phyloP scores from a whole-genome alignment of 2,113 vertebrate species.

The Gorilla gorilla region DNA sequence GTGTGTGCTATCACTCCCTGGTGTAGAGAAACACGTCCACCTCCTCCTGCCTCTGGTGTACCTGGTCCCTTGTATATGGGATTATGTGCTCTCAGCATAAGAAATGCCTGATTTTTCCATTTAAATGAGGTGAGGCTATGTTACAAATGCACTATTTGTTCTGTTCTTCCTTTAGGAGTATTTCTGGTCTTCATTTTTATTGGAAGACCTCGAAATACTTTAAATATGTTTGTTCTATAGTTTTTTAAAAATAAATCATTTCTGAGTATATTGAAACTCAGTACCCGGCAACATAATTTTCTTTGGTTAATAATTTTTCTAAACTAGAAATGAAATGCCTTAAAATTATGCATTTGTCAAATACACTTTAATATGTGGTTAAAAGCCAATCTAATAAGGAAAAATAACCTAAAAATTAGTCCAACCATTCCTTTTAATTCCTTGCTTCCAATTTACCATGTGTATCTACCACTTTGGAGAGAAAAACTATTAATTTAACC shows the following conservation, averaged over 20 bases:
- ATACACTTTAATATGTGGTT: not conserved
- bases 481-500: not conserved
- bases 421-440: not conserved
- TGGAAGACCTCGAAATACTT: conserved; percentile 17
- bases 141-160: not conserved
- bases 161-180: not conserved
- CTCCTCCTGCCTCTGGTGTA: not conserved
- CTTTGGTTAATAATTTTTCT: conserved; percentile 25
- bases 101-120: not conserved
- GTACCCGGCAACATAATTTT: not conserved
- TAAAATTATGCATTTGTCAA: conserved; percentile 1
- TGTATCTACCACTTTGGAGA: not conserved
- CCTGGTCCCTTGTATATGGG: rapidly evolving
- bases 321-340: conserved; percentile 36
- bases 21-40: not conserved
- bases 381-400: not conserved
- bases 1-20: too few species aligned
- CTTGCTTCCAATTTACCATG: not conserved
- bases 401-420: conserved; percentile 12
- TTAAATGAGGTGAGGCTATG: not conserved
- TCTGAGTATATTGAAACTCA: conserved; percentile 27
- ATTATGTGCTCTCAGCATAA: not conserved
- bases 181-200: conserved; percentile 3
- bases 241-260: conserved; percentile 33
- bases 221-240: not conserved